phyloP scores from a whole-genome alignment of 2,888 invertebrate genomes.

The Drosophila sordidula region DNA sequence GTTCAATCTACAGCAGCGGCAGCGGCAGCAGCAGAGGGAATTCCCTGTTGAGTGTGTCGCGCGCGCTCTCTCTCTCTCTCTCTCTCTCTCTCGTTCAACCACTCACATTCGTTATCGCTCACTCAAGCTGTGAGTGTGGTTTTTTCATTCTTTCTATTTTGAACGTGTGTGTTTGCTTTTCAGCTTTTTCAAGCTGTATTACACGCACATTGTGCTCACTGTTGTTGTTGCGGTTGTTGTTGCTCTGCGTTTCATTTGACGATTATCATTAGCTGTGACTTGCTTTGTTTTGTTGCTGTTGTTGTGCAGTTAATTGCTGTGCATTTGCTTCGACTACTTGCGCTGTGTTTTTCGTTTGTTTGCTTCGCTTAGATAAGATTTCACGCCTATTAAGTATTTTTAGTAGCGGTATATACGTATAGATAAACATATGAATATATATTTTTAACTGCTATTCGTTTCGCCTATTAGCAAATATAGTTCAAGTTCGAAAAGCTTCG shows the following conservation, averaged over 20 bases:
- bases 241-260: constrained; percentile 50
- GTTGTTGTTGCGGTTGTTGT: constrained; percentile 13
- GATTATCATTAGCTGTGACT: constrained; percentile 61
- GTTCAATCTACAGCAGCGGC: constrained; percentile 55
- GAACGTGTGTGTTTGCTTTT: constrained; percentile 48
- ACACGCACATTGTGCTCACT: constrained; percentile 41
- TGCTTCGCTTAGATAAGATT: constrained; percentile 49
- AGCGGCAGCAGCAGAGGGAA: constrained; percentile 67
- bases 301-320: constrained; percentile 51
- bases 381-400: constrained; percentile 38
- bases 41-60: constrained; percentile 67
- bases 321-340: constrained; percentile 36
- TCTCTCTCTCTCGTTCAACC: constrained; percentile 5
- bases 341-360: constrained; percentile 37
- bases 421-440: background rate
- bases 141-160: background rate
- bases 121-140: constrained; percentile 36
- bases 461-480: constrained; percentile 25
- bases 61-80: too few relatives aligned
- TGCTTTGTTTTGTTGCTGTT: constrained; percentile 32
- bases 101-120: constrained; percentile 28
- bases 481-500: constrained; percentile 48
- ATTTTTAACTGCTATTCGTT: constrained; percentile 24
- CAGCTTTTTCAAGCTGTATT: constrained; percentile 57
- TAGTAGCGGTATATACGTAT: constrained; percentile 16